Base-by-base conservation (phyloP, 2,888 invertebrate species). In the Hirtodrosophila confusa region DNA sequence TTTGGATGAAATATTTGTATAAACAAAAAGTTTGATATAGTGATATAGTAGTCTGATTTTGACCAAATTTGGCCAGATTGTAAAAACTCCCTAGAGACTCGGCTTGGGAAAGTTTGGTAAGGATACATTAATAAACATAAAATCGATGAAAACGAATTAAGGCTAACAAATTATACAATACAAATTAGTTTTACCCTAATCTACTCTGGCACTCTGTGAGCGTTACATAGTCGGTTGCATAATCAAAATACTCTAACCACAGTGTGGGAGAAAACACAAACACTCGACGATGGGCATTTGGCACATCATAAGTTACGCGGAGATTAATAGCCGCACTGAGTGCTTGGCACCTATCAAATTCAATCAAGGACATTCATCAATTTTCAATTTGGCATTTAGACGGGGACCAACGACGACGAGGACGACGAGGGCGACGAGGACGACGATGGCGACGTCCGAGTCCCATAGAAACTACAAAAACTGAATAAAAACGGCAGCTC, bases 281-380 rank as follows among this genome's bases (percentile, higher is more conserved):
- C 50, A 60, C 33, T 40, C 41, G 54, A 53, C 63, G 39, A 60
- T 61, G 61, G 61, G 58, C 61, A 51, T 54, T 73, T 68, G 69
- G 70, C 65, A 72, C 64, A 82, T 87, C 82, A 79, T 88, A 85
- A 85, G 86, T 80, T 80, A 80, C 82, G 67, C 66, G 72, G 83
- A 88, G 84, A 84, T 84, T 84, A 84, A 84, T 84, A 88, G 84
- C 78, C 75, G 80, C 83, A 82, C 80, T 88, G 82, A 82, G 82
- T 82, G 82, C 86, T 82, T 82, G 82, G 75, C 84, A 88, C 88
- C 84, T 86, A 84, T 84, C 84, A 84, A 84, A 84, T 84, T 86
- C 84, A 84, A 84, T 84, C 88, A 84, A 80, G 73, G 87, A 80
- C 88, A 84, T 84, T 84, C 88, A 84, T 84, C 88, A 84, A 88